Base-by-base conservation (phyloP, 2,113 vertebrate genomes). In the Megalops atlanticus region DNA sequence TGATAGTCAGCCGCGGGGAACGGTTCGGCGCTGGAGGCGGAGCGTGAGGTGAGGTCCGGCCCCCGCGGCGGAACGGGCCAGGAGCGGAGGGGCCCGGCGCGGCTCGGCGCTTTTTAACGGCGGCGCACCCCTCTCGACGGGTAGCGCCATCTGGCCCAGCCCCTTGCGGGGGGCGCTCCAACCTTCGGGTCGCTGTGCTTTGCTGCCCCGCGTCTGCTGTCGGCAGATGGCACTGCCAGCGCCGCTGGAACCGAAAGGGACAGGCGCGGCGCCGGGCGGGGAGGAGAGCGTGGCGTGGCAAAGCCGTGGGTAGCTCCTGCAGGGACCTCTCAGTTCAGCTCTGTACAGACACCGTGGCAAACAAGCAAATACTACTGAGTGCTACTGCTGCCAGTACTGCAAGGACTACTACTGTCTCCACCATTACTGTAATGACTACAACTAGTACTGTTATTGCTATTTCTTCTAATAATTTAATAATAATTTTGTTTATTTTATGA, bases 181-280 rank as follows among this genome's bases (percentile, higher is more conserved):
- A 89, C 89, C 70, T 89, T 77, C 79, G 90, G 91, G 91, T 92
- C 86, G 92, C 88, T 91, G 89, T 91, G 93, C 92, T 93, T 94
- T 93, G 92, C 91, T 93, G 92, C 92, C 92, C 92, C 92, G 93
- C 92, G 91, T 92, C 91, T 93, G 91, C 88, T 78, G 86, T 86
- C 89, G 87, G 90, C 93, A 94, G 93, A 93, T 94, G 93, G 92
- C 89, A 86, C 83, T 85, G 88, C 88, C 88, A 88, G 89, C 89
- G 88, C 84, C 81, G 80, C 88, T 88, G 87, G 87, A 90, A 90
- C 87, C 39, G n/a, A 24, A 41, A 74, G n/a, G 72, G 38, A 71
- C 69, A 12, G 4, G 33, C 2, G 27, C 11, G 41, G 41, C 40
- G 14, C 33, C n/a, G 70, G 70, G 8, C 2, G 68, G 68, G 68